phyloP scores from a whole-genome alignment of 2,888 invertebrate species.

The Linnaemya tessellans region DNA sequence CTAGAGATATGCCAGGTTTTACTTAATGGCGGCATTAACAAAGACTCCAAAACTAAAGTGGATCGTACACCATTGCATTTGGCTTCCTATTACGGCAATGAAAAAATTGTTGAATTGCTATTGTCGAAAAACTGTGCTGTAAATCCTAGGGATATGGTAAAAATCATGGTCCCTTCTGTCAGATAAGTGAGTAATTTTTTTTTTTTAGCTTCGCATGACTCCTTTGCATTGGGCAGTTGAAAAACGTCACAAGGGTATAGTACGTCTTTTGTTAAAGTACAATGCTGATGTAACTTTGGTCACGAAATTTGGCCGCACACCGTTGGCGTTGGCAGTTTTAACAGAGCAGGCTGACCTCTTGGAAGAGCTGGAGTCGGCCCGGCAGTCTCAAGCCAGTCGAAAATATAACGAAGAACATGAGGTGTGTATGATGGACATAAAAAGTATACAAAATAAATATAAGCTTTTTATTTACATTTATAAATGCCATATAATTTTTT shows the following conservation, averaged over 20 bases:
- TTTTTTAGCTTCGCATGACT: conserved; percentile 90
- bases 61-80: conserved; percentile 96
- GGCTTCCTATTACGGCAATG: conserved; percentile 93
- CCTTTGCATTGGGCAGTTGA: conserved; percentile 97
- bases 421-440: conserved; percentile 73
- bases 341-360: conserved; percentile 87
- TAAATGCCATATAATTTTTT: neutral
- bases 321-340: conserved; percentile 87
- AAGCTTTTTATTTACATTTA: neutral
- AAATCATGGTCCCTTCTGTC: conserved; percentile 31
- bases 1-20: conserved; percentile 91
- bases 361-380: conserved; percentile 84
- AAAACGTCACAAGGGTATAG: conserved; percentile 89
- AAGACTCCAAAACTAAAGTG: conserved; percentile 95
- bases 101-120: conserved; percentile 88
- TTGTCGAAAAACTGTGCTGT: conserved; percentile 88
- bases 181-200: neutral
- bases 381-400: conserved; percentile 79
- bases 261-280: conserved; percentile 87
- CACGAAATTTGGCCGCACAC: conserved; percentile 90
- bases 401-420: conserved; percentile 80
- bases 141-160: conserved; percentile 91
- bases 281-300: conserved; percentile 88
- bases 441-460: neutral
- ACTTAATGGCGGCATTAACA: conserved; percentile 92